Evolutionary conservation across 2,797 vertebrate species (phyloP), one percentile per base, ranked within the genome.

Genomic region (Spondyliosoma cantharus): DNA sequence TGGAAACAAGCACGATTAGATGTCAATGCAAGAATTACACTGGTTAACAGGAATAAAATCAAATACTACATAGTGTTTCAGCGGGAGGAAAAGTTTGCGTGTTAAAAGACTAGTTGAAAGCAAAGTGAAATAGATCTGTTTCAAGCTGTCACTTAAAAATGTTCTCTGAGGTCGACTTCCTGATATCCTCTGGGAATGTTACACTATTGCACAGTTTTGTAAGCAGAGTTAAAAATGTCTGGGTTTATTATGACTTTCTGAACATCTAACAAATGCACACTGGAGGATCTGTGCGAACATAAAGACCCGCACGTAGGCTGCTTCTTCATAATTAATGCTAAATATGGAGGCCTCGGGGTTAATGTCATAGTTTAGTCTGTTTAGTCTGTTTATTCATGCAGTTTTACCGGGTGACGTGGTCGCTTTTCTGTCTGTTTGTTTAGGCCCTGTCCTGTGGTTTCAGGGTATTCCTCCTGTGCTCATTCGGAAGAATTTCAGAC

Each of bases 111-210:
- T 2, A 16, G 52, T 45, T 76, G 32, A 75, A 80, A 75, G 56
- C 67, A 67, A 75, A 80, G 43, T 76, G 60, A 73, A 75, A 62
- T 42, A 25, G 32, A 82, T 76, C 42, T 3, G 60, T 66, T 65
- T 76, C 14, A 19, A 71, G 59, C 65, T 80, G 80, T 74, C 86
- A 78, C 80, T 70, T 53, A 88, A 88, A 88, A 68, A 90, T 90
- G 82, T 76, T 52, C 58, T 68, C 45, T 5, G 63, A 60, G 63
- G 43, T 70, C 15, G 16, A 43, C 54, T 53, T 0, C 22, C 52
- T 43, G 56, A 74, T 71, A 20, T 71, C 62, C 49, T 73, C 2
- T 24, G 76, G 68, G 76, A 75, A 76, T 77, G 63, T 71, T 59
- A 24, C 64, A 24, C 24, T 3, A 4, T 49, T 43, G 60, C 81